Evolutionary conservation across 2,888 invertebrate species (phyloP), one percentile per base, ranked within the genome.

Genomic region (Volucella inanis): DNA sequence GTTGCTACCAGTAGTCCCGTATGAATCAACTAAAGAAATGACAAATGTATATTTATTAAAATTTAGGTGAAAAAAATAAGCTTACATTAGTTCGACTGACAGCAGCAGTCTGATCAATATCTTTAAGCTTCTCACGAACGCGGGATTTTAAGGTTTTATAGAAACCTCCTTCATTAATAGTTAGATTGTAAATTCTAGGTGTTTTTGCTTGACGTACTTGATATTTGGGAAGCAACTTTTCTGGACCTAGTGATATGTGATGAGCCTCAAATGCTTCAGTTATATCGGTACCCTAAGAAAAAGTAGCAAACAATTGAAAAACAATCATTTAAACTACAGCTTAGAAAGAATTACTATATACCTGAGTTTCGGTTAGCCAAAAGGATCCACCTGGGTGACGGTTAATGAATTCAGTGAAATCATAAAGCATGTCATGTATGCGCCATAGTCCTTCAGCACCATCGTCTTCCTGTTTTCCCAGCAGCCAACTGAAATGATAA

Each of bases 361-460:
- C 96, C 93, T 95, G 94, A 1, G 95, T 94, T 59, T 95, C 92
- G 45, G 92, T 92, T 65, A 97, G 89, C 97, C 97, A 97, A 89
- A 95, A 95, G 0, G 93, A 89, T 1, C 98, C 97, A 45, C 98
- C 98, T 0, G 98, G 99, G 93, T 99, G 99, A 57, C 93, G 93
- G 3, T 94, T 91, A 6, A 96, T 93, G 90, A 98, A 99, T 18
- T 94, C 93, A 0, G 95, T 94, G 31, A 99, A 93, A 92, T 99
- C 97, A 91, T 98, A 99, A 22, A 99, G 92, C 55, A 93, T 93
- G 90, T 97, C 94, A 87, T 95, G 93, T 18, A 97, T 93, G 87
- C 97, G 93, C 97, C 97, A 97, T 3, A 96, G 90, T n/a, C 94
- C 94, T 90, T 96, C 96, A 0, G 96, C 95, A 3, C 95, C 95